These are phyloP conservation scores for Stenopsyche tienmushanensis DNA, from an alignment of 1,140 invertebrate genomes.

Conservation along the genomic window DNA sequence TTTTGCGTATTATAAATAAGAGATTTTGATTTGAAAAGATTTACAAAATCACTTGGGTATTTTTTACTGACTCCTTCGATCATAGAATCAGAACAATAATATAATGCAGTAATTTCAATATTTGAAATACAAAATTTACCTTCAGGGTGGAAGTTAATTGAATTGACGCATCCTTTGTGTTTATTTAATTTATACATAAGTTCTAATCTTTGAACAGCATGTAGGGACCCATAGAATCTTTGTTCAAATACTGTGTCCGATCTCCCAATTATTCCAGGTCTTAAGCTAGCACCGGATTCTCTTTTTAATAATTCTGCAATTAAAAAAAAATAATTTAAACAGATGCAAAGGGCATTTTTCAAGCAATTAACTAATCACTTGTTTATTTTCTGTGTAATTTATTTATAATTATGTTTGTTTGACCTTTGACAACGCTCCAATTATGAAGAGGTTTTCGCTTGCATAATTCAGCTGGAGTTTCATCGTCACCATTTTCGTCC, in stretches of 20 bases:
- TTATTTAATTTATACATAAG: constrained; percentile 74
- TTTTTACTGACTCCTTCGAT: no score
- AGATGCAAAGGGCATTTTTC: background rate
- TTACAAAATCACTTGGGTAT: no score
- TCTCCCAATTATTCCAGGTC: constrained; percentile 52
- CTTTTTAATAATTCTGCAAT: constrained; percentile 61
- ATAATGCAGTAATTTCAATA: no score
- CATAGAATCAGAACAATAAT: no score
- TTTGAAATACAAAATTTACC: constrained; percentile 46
- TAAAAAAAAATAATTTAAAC: background rate
- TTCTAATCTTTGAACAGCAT: constrained; percentile 79
- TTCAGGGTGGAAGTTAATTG: constrained; percentile 83
- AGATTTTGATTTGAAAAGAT: no score
- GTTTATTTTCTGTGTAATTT: no score
- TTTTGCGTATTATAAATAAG: no score
- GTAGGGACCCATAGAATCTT: constrained; percentile 78
- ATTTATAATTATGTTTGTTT: background rate
- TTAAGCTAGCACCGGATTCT: constrained; percentile 60
- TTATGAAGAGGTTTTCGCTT: constrained; percentile 67
- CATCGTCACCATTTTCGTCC: constrained; percentile 50
- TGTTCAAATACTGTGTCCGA: constrained; percentile 64
- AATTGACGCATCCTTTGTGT: constrained; percentile 90
- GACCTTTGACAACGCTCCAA: constrained; percentile 62
- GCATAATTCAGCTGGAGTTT: constrained; percentile 55
- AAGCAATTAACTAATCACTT: no score